Conservation (phyloP, 2,888 invertebrate genomes). For the Conops quadrifasciatus region DNA sequence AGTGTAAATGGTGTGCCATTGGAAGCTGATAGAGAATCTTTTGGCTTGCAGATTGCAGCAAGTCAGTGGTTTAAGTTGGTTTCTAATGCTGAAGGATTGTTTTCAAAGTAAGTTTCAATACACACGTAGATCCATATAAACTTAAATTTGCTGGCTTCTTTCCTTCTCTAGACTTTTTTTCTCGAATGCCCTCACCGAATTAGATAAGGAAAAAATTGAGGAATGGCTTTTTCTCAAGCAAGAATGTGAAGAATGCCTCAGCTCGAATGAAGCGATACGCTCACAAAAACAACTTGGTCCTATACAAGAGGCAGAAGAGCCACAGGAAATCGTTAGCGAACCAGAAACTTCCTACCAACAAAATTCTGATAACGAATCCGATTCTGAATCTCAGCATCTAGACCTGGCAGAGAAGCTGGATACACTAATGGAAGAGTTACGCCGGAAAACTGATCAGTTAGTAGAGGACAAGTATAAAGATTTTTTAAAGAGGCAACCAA, state of each 20-base stretch:
- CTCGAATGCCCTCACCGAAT: slow-evolving; percentile 74
- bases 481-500: slow-evolving; percentile 67
- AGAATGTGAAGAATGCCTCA: slow-evolving; percentile 83
- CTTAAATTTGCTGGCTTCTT: neutral
- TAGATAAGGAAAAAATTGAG: slow-evolving; percentile 79
- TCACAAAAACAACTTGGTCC: slow-evolving; percentile 61
- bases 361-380: slow-evolving; percentile 65
- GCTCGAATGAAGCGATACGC: slow-evolving; percentile 60
- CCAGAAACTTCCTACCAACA: slow-evolving; percentile 67
- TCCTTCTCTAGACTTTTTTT: slow-evolving; percentile 67
- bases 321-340: slow-evolving; percentile 71
- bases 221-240: slow-evolving; percentile 87
- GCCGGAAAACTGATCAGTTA: slow-evolving; percentile 74
- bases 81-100: slow-evolving; percentile 84
- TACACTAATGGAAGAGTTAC: slow-evolving; percentile 76
- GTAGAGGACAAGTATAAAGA: slow-evolving; percentile 72
- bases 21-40: slow-evolving; percentile 56
- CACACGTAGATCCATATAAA: neutral
- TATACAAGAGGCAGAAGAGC: slow-evolving; percentile 69
- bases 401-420: slow-evolving; percentile 78
- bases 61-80: slow-evolving; percentile 84
- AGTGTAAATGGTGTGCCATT: slow-evolving; percentile 40
- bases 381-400: slow-evolving; percentile 69
- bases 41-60: slow-evolving; percentile 84
- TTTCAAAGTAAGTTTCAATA: slow-evolving; percentile 67